Percentiles rank a stretch among this genome's conserved stretches.
phyloP scores from a whole-genome alignment of 37 sponge, comb jelly and placozoan genomes.

The Oopsacas minuta region DNA sequence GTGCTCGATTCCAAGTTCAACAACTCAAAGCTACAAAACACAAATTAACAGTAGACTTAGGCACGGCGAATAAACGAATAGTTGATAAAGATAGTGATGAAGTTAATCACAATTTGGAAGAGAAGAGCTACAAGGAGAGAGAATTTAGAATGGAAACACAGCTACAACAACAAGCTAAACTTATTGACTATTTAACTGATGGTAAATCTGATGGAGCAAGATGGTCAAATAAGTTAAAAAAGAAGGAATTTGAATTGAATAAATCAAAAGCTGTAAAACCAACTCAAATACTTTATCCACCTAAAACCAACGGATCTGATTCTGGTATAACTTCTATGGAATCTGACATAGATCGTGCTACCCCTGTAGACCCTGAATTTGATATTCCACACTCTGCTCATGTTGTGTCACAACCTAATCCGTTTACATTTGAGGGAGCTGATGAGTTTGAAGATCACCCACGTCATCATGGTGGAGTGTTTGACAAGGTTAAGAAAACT shows the following conservation, averaged over 20 bases:
- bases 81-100: not conserved
- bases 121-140: not conserved
- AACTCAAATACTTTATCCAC: not conserved
- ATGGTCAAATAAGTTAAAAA: not conserved
- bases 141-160: constrained; percentile 2
- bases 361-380: not conserved
- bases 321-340: not conserved
- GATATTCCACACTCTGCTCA: not conserved
- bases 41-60: not conserved
- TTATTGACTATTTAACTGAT: not conserved
- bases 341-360: not conserved
- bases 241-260: not conserved
- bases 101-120: not conserved
- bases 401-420: not conserved
- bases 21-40: not conserved
- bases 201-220: not conserved
- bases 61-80: not conserved
- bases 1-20: not conserved
- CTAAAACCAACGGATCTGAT: not conserved
- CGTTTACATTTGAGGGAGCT: not conserved
- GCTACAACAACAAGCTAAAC: constrained; percentile 4
- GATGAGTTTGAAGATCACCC: not conserved
- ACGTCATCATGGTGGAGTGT: not conserved
- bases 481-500: not conserved
- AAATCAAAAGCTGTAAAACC: not conserved